These are phyloP conservation scores for Teleogryllus oceanicus DNA, from an alignment of 2,888 invertebrate genomes.

Conservation along the genomic window DNA sequence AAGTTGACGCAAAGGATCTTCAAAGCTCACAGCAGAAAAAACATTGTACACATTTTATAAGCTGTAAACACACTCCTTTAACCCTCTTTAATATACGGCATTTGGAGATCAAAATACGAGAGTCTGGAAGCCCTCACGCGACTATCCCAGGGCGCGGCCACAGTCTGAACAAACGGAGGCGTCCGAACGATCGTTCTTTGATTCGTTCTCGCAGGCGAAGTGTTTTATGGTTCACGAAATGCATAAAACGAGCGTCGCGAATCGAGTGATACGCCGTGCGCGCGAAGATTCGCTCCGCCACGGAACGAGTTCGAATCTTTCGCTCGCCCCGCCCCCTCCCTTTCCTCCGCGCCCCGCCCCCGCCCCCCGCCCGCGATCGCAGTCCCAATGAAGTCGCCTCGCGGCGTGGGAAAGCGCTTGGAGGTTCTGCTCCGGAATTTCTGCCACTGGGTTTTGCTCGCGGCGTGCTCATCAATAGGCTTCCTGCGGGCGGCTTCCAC, in stretches of 20 bases:
- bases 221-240: constrained; percentile 9
- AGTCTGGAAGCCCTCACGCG: too few species aligned
- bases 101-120: too few species aligned
- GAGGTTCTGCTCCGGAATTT: too few species aligned
- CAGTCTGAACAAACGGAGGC: neutral
- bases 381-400: neutral
- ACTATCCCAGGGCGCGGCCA: too few species aligned
- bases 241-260: constrained; percentile 4
- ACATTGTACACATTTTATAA: too few species aligned
- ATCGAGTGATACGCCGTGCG: constrained; percentile 1
- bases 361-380: neutral
- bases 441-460: too few species aligned
- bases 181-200: neutral
- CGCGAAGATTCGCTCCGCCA: neutral
- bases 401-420: neutral
- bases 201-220: neutral
- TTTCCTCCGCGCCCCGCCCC: neutral
- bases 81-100: too few species aligned
- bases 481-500: too few species aligned
- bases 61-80: too few species aligned
- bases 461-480: too few species aligned
- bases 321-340: neutral
- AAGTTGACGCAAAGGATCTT: too few species aligned
- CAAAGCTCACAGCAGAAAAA: too few species aligned
- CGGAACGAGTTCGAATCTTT: neutral